Evolutionary conservation across 23 tunicate genomes (phyloP), one percentile per base, ranked within the genome.

Genomic region (Oikopleura albicans): DNA sequence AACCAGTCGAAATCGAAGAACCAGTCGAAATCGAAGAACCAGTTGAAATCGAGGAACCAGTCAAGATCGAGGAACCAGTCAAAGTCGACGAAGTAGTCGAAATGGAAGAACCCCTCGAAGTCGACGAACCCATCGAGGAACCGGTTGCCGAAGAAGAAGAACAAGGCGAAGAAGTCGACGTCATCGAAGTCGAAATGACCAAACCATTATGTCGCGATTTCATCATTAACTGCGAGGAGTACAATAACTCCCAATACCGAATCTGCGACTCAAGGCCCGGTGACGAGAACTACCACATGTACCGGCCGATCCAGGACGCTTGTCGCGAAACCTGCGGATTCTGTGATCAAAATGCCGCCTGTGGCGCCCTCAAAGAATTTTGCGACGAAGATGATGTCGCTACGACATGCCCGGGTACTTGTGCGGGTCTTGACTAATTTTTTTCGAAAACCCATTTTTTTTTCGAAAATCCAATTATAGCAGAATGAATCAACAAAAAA

Each of bases 281-380:
- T 16, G 79, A 71, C 31, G 33, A 2, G 37, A 2, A 12, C 79
- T 71, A 12, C 37, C 4, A 29, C 37, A 29, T 71, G 27, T 71
- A 12, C 37, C 28, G 35, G 37, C 79, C 79, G 31, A 71, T 71
- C 79, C 27, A 12, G 37, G 79, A 71, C 28, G 28, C 79, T 31
- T 71, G 79, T 37, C 33, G 79, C 28, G 31, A 71, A 71, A 71
- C 79, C 31, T 71, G 79, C 79, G 79, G 79, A 12, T 71, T 71
- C 37, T 71, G 79, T 37, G 79, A 71, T 37, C 33, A 71, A 31
- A 71, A 71, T 37, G 37, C 37, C 4, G 79, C 79, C 37, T 71
- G 79, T 31, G 37, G 4, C 36, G 79, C 34, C 27, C 79, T 71
- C 35, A 29, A 12, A 4, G 79, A 71, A 34, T 71, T 71, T 29